phyloP scores from a whole-genome alignment of 2,888 invertebrate genomes.

The Phragmatobia fuliginosa region DNA sequence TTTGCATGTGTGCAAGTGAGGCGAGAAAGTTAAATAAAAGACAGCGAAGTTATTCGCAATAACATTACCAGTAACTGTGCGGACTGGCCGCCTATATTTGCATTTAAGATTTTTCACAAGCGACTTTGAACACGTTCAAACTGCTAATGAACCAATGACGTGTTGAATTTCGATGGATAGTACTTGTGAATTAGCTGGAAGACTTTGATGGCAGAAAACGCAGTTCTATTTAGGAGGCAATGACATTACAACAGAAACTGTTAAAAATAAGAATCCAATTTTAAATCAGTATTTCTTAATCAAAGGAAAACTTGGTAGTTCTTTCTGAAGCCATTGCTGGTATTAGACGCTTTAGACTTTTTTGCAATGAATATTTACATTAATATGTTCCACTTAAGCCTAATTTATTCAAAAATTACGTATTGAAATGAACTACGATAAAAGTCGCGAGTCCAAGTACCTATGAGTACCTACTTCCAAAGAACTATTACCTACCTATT shows the following conservation, averaged over 20 bases:
- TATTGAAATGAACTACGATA: too few species aligned
- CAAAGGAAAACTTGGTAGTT: background rate
- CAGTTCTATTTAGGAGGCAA: too few species aligned
- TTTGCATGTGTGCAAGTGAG: slow-evolving; percentile 40
- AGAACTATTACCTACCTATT: too few species aligned
- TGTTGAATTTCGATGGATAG: slow-evolving; percentile 33
- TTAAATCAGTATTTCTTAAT: too few species aligned
- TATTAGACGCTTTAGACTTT: too few species aligned
- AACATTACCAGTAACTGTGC: slow-evolving; percentile 34
- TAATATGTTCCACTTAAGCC: too few species aligned
- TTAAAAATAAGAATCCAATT: background rate
- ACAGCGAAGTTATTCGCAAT: slow-evolving; percentile 49
- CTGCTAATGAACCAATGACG: slow-evolving; percentile 37
- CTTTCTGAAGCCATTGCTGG: background rate
- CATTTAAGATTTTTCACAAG: slow-evolving; percentile 47
- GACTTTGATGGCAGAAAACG: slow-evolving; percentile 34
- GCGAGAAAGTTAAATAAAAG: slow-evolving; percentile 60
- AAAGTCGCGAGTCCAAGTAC: too few species aligned
- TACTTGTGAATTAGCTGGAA: slow-evolving; percentile 24
- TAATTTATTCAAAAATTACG: too few species aligned
- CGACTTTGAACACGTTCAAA: slow-evolving; percentile 32
- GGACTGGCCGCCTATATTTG: slow-evolving; percentile 41
- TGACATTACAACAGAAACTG: too few species aligned
- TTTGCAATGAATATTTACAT: too few species aligned
- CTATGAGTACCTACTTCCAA: too few species aligned